Base-by-base conservation (phyloP, 2,797 vertebrate species). In the Antennarius maculatus region DNA sequence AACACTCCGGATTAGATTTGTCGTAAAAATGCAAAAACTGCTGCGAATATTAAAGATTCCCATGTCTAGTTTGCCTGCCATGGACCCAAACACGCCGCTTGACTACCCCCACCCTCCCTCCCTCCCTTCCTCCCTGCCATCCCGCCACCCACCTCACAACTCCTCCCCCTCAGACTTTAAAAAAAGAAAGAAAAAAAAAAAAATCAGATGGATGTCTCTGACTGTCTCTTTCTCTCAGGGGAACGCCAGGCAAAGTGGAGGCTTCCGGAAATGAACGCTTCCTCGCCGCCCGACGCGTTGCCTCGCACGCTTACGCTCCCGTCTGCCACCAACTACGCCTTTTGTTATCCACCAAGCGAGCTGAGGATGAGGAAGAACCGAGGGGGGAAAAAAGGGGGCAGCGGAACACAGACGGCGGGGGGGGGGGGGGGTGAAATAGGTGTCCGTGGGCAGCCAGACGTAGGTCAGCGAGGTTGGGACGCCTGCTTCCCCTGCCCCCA, bases 221-320 rank as follows among this genome's bases (percentile, higher is more conserved):
- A 81, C 83, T 83, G 84, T 88, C 86, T 88, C 84, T 75, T 76
- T 85, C 81, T 87, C 85, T 87, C 95, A 87, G 91, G 90, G 91
- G 90, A 92, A 85, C 39, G 94, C 93, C 93, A 93, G 94, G 94
- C 94, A 88, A 83, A 95, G 94, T 94, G 93, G 92, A 95, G 93
- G 93, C 95, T 96, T 95, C 95, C 93, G 95, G 95, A 96, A 97
- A 96, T 93, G 94, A 96, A 76, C 88, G 91, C 78, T 74, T 23
- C 66, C 60, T 62, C 93, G 88, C 94, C 92, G 93, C 80, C 87
- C 80, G 78, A 81, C 66, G 82, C 52, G 71, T 74, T 67, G 92
- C 83, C 78, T 66, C 46, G 55, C 77, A 29, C 69, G 61, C 84
- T 82, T 79, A 58, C 77, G 83, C 82, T 87, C 95, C 95, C 88